These are phyloP conservation scores for Plectrocnemia conspersa DNA, from an alignment of 1,140 invertebrate species.

Conservation along the genomic window DNA sequence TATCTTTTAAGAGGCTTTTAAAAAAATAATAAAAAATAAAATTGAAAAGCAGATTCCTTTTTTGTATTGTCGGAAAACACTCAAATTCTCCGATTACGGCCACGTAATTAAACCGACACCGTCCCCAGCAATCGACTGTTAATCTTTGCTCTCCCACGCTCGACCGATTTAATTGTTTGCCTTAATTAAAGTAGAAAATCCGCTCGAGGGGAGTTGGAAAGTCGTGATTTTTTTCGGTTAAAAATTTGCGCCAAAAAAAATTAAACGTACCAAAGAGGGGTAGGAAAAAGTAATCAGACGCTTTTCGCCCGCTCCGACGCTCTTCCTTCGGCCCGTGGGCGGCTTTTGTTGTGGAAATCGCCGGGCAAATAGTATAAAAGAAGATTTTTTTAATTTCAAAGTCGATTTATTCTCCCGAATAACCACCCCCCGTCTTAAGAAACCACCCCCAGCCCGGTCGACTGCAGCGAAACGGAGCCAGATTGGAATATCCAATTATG, in stretches of 20 bases:
- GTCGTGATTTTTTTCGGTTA: slow-evolving; percentile 15
- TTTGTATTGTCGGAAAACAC: too few relatives aligned
- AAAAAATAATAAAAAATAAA: too few relatives aligned
- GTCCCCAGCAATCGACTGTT: slow-evolving; percentile 28
- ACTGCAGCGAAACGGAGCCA: slow-evolving; percentile 2
- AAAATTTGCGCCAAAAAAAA: too few relatives aligned
- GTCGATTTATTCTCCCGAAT: slow-evolving; percentile 28
- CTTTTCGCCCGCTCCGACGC: slow-evolving; percentile 26
- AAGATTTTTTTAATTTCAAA: slow-evolving; percentile 33
- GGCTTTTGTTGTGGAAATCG: slow-evolving; percentile 29
- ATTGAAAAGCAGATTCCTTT: too few relatives aligned
- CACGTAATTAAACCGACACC: slow-evolving; percentile 33
- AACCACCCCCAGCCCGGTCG: neutral
- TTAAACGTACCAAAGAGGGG: too few relatives aligned
- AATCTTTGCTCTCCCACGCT: slow-evolving; percentile 30
- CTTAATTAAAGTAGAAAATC: slow-evolving; percentile 32
- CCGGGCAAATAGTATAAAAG: slow-evolving; percentile 26
- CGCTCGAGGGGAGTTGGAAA: slow-evolving; percentile 5
- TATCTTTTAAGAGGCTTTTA: too few relatives aligned
- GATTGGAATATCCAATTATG: slow-evolving; percentile 24
- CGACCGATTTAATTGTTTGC: slow-evolving; percentile 35
- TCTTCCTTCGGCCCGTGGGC: slow-evolving; percentile 6
- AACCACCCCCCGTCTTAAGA: neutral
- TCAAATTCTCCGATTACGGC: slow-evolving; percentile 28
- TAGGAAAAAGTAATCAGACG: slow-evolving; percentile 23